Percentiles rank a stretch among this genome's conserved stretches.
These are phyloP conservation scores for Dromiciops gliroides DNA, from an alignment of 2,113 vertebrate genomes.

Conservation along the genomic window DNA sequence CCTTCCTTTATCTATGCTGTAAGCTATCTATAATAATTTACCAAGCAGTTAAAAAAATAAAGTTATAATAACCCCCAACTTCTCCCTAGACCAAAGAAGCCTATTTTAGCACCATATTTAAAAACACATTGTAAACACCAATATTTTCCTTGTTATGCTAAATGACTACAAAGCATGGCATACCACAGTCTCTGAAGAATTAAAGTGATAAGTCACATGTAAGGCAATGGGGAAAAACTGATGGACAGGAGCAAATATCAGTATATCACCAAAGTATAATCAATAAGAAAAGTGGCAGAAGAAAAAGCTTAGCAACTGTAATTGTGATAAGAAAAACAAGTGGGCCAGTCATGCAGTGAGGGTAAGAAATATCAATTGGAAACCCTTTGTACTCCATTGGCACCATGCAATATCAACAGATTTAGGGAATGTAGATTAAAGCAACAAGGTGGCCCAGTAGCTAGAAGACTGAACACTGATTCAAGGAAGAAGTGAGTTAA, in stretches of 20 bases:
- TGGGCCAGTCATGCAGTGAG: background rate
- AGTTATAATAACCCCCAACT: background rate
- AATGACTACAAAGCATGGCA: background rate
- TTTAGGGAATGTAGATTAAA: background rate
- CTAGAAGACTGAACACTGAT: background rate
- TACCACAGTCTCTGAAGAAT: background rate
- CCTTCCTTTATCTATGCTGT: background rate
- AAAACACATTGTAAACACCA: conserved; percentile 28
- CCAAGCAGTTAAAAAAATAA: conserved; percentile 15
- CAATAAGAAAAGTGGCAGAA: background rate
- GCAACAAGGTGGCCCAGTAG: background rate
- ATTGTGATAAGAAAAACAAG: background rate
- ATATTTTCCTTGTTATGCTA: background rate
- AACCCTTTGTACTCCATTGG: background rate
- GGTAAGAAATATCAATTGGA: background rate
- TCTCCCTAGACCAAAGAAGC: background rate
- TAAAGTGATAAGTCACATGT: background rate
- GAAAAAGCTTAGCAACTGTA: background rate
- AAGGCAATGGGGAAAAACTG: background rate
- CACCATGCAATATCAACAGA: background rate
- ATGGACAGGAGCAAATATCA: background rate
- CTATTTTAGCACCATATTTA: conserved; percentile 11
- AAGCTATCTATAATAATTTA: conserved; percentile 22
- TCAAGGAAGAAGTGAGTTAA: background rate
- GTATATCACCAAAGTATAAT: background rate